Conservation (phyloP, 2,113 vertebrate genomes). For the Phoxinus phoxinus region DNA sequence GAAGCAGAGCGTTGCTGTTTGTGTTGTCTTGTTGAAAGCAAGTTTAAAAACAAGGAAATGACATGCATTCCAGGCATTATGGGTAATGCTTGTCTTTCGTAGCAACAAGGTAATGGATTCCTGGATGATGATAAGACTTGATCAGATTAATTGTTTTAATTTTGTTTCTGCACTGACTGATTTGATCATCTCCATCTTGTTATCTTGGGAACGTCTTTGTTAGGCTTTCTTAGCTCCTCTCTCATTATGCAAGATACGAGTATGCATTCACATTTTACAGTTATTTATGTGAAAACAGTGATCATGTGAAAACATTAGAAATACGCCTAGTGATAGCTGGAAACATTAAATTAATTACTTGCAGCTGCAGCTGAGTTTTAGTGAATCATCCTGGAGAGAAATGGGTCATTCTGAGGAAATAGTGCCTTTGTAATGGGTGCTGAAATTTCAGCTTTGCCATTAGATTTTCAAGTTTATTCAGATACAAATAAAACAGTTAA, state of each 20-base stretch:
- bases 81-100: background rate
- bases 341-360: conserved; percentile 20
- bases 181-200: conserved; percentile 20
- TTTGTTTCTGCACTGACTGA: conserved; percentile 18
- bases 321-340: background rate
- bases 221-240: background rate
- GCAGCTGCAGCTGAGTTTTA: conserved; percentile 2
- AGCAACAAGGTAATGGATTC: conserved; percentile 24
- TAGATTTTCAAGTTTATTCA: no score
- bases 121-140: conserved; percentile 6
- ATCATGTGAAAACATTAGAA: background rate
- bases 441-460: background rate
- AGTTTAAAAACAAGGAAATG: background rate
- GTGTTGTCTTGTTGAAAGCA: background rate
- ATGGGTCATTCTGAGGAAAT: background rate
- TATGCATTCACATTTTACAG: background rate
- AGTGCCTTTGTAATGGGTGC: background rate
- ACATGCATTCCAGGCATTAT: background rate
- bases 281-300: background rate
- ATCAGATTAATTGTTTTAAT: conserved; percentile 42
- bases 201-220: conserved; percentile 16
- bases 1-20: background rate
- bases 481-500: no score
- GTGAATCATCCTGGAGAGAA: background rate
- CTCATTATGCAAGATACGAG: conserved; percentile 11